Conservation (phyloP, 2,113 vertebrate genomes). For the Nothocercus julius region DNA sequence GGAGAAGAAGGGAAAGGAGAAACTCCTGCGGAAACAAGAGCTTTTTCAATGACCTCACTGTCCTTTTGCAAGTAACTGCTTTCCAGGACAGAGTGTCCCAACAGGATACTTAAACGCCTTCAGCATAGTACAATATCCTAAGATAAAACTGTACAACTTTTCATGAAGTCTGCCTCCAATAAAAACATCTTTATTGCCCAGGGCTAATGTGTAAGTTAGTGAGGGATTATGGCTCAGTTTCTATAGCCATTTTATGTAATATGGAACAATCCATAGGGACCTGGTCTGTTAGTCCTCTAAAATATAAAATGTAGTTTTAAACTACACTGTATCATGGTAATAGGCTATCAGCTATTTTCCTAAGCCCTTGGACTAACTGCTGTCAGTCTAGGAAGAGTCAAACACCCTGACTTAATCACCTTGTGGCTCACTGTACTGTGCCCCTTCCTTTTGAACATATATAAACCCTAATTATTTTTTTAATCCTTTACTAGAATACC, state of each 20-base stretch:
- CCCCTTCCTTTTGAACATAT: slow-evolving; percentile 45
- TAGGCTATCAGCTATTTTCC: slow-evolving; percentile 52
- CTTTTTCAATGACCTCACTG: not conserved
- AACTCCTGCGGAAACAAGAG: not conserved
- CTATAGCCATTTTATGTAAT: slow-evolving; percentile 63
- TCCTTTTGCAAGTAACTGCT: slow-evolving; percentile 22
- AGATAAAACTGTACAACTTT: slow-evolving; percentile 57
- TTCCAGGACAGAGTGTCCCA: slow-evolving; percentile 40
- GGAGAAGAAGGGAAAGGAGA: not conserved
- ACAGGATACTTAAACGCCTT: slow-evolving; percentile 35
- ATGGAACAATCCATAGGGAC: slow-evolving; percentile 60
- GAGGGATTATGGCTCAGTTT: slow-evolving; percentile 65
- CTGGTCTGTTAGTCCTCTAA: slow-evolving; percentile 61
- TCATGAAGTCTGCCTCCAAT: slow-evolving; percentile 72
- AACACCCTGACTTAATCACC: slow-evolving; percentile 54
- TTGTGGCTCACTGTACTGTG: slow-evolving; percentile 6
- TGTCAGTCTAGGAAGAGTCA: slow-evolving; percentile 51
- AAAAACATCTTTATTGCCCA: slow-evolving; percentile 74
- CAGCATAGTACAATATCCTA: not conserved
- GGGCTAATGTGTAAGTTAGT: slow-evolving; percentile 71
- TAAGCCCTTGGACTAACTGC: slow-evolving; percentile 33
- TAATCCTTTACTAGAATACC: slow-evolving; percentile 48
- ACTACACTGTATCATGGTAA: slow-evolving; percentile 69
- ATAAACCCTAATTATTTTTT: slow-evolving; percentile 69
- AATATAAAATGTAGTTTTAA: slow-evolving; percentile 69